Evolutionary conservation across 2,113 vertebrate species (phyloP).

Genomic region (Hydrochoerus hydrochaeris): DNA sequence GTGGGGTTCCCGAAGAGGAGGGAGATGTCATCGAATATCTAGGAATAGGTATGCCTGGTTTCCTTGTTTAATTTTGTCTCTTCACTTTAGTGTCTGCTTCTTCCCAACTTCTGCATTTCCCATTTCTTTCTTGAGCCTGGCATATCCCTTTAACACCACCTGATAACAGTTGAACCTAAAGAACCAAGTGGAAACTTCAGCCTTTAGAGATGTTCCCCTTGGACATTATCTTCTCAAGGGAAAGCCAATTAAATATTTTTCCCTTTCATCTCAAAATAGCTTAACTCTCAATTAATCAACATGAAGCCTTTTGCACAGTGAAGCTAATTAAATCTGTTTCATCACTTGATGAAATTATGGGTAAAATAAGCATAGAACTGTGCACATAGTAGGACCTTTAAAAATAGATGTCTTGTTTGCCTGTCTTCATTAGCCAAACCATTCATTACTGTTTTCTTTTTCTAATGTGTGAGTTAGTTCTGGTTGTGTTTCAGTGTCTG

Average conservation of each 20-base stretch:
- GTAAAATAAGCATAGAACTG: not conserved
- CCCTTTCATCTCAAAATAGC: not conserved
- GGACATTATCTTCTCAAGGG: not conserved
- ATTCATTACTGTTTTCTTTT: not conserved
- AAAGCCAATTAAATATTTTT: not conserved
- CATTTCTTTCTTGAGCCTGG: not conserved
- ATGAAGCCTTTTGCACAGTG: constrained; percentile 12
- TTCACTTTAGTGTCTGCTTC: not conserved
- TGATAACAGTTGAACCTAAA: constrained; percentile 1
- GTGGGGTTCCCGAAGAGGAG: not conserved
- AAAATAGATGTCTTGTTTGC: not conserved
- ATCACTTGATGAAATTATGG: constrained; percentile 21
- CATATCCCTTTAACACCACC: not conserved
- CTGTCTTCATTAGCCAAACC: not conserved
- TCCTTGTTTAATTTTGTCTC: not conserved
- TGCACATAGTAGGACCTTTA: not conserved
- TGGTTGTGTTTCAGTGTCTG: not conserved
- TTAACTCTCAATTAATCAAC: not conserved
- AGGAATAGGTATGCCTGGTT: not conserved
- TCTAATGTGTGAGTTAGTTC: not conserved
- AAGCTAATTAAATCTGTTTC: constrained; percentile 49
- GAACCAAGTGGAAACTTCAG: not conserved
- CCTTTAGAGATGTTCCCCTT: not conserved
- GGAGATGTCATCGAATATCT: not conserved
- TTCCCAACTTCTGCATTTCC: not conserved